phyloP scores from a whole-genome alignment of 2,797 vertebrate genomes.

The Cossypha polioptera region DNA sequence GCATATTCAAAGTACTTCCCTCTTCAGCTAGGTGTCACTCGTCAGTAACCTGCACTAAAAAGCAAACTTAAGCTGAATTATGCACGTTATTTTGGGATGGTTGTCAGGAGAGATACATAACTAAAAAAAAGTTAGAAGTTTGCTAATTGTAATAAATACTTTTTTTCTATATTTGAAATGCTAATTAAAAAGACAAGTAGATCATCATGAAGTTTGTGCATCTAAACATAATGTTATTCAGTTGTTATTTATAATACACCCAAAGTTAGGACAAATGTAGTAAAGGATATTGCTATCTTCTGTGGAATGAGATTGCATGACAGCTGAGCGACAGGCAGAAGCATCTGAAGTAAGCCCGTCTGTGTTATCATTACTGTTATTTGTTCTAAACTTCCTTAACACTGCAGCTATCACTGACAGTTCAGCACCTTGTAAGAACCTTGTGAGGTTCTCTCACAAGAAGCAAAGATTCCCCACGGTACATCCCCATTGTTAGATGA shows the following conservation, averaged over 20 bases:
- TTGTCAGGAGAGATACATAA: neutral
- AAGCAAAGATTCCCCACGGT: neutral
- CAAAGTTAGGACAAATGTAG: neutral
- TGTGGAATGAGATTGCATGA: neutral
- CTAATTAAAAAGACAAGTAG: neutral
- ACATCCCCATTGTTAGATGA: neutral
- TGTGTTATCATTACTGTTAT: neutral
- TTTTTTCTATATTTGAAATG: neutral
- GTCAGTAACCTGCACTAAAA: neutral
- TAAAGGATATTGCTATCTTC: neutral
- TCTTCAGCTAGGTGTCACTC: slow-evolving; percentile 30
- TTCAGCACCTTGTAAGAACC: neutral
- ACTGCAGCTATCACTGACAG: neutral
- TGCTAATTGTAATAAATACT: neutral
- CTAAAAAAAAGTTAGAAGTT: neutral
- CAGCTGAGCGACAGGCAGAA: neutral
- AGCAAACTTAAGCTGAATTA: neutral
- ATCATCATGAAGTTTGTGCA: neutral
- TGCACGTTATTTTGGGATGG: neutral
- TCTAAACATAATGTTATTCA: neutral
- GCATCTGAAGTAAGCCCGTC: neutral
- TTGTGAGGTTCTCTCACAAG: neutral
- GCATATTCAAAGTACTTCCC: neutral
- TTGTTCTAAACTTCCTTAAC: neutral
- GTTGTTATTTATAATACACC: neutral